Base-by-base conservation (phyloP, 2,113 vertebrate genomes). In the Psilopsiagon aurifrons region DNA sequence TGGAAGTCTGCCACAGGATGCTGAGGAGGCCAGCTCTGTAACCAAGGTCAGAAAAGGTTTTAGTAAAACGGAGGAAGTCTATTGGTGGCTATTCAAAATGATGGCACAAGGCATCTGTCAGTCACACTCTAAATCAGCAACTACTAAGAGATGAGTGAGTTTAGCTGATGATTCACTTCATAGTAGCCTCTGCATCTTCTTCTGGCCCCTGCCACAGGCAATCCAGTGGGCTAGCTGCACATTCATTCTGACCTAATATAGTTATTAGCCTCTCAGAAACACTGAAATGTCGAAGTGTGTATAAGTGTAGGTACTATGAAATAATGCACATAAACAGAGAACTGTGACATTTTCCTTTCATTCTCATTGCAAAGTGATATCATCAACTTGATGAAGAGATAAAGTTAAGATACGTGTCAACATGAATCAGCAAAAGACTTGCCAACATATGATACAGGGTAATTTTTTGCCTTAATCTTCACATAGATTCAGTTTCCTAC, bases 1-100 rank as follows among this genome's bases (percentile, higher is more conserved):
- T 96, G 77, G 52, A 91, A 93, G 43, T 51, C 60, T 9, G 4
- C 80, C 88, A 91, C 92, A 91, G 83, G 86, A 94, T 92, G 57
- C 55, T 82, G 66, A 71, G 69, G 93, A 92, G 39, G 69, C 86
- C 77, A 95, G 66, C 33, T 51, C 27, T 82, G 57, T 52, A 95
- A 86, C 77, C 37, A 3, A 80, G 81, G 75, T 95, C 86, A 92
- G 73, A 89, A 91, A 91, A 93, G 28, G 13, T 85, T 86, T 88
- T 77, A 83, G 29, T 43, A 47, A 57, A 88, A 88, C 41, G 60
- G 44, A 90, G 76, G n/a, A 92, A 80, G 6, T 59, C 52, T 66
- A 28, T 70, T 84, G 68, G 37, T 91, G 47, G 44, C 29, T 79
- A 17, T 83, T 92, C 57, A 44, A 80, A 79, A 80, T 69, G 31